Conservation (phyloP, 2,888 invertebrate species). For the Halocaridina rubra region DNA sequence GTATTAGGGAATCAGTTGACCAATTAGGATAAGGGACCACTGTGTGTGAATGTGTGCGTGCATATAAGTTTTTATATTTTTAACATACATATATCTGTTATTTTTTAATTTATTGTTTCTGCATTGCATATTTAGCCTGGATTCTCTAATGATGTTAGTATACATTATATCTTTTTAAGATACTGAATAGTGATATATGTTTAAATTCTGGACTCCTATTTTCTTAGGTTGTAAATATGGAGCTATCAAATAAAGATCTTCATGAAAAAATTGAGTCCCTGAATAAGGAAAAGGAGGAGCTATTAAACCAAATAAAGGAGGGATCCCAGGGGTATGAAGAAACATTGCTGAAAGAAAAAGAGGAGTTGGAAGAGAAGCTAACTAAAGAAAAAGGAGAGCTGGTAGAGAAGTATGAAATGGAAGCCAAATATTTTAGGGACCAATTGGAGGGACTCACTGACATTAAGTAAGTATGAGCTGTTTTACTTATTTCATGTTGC, state of each 20-base stretch:
- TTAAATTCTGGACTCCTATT: background rate
- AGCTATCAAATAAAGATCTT: constrained; percentile 37
- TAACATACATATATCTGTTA: too few species aligned
- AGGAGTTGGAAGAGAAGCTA: constrained; percentile 10
- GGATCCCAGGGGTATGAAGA: constrained; percentile 1
- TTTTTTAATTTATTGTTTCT: background rate
- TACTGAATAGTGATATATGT: too few species aligned
- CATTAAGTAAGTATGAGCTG: constrained; percentile 6
- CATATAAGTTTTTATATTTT: background rate
- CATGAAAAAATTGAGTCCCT: constrained; percentile 12
- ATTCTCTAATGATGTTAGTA: too few species aligned
- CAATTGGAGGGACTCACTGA: constrained; percentile 37
- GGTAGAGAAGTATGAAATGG: background rate
- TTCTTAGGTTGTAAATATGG: constrained; percentile 37
- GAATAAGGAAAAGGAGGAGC: constrained; percentile 28
- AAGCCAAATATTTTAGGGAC: constrained; percentile 2
- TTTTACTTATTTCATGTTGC: background rate
- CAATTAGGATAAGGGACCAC: too few species aligned
- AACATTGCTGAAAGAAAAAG: background rate
- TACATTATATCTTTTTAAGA: too few species aligned
- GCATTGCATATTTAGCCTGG: too few species aligned
- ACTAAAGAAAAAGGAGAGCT: constrained; percentile 15
- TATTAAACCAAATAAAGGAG: constrained; percentile 22
- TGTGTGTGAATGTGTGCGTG: background rate
- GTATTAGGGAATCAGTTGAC: too few species aligned